Conservation (phyloP, 2,888 invertebrate genomes). For the Heliconius ismenius region DNA sequence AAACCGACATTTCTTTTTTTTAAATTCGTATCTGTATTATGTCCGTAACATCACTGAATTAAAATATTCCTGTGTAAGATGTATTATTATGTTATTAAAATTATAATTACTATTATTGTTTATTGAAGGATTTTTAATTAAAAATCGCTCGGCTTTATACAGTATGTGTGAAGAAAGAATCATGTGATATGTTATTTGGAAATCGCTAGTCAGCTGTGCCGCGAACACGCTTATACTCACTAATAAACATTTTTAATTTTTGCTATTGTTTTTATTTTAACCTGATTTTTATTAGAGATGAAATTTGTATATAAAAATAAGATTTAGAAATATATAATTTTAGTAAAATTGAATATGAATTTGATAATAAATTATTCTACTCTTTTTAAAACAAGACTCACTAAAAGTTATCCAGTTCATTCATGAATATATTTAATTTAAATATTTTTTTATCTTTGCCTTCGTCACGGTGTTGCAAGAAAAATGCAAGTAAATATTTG, state of each 20-base stretch:
- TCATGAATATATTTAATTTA: too few species aligned
- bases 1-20: background rate
- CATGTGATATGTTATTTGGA: slow-evolving; percentile 73
- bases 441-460: too few species aligned
- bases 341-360: too few species aligned
- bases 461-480: too few species aligned
- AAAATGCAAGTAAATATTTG: too few species aligned
- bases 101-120: slow-evolving; percentile 20
- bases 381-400: too few species aligned
- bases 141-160: slow-evolving; percentile 34
- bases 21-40: background rate
- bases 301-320: too few species aligned
- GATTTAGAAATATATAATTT: too few species aligned
- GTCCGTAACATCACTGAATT: background rate
- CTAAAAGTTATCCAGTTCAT: too few species aligned
- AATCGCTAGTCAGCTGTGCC: slow-evolving; percentile 80
- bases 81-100: slow-evolving; percentile 14
- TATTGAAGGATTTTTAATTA: slow-evolving; percentile 19
- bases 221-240: slow-evolving; percentile 80
- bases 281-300: background rate
- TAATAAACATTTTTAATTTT: slow-evolving; percentile 71
- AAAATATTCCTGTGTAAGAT: slow-evolving; percentile 24
- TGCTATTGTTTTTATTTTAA: slow-evolving; percentile 48
- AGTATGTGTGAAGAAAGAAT: slow-evolving; percentile 53
- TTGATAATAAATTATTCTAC: too few species aligned